Conservation (phyloP, 2,113 vertebrate genomes). For the Xyrauchen texanus region DNA sequence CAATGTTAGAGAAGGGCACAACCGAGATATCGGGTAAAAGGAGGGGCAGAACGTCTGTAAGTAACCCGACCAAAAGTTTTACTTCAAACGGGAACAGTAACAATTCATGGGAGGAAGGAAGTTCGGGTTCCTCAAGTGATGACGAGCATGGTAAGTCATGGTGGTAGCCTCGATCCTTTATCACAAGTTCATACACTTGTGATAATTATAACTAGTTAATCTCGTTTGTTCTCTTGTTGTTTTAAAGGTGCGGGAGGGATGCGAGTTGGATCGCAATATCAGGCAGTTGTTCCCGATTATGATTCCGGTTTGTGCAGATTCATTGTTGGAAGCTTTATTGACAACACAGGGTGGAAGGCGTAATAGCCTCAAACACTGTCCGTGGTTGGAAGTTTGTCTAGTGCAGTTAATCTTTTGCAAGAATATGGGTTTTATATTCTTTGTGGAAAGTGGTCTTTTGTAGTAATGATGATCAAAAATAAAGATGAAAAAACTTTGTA, state of each 20-base stretch:
- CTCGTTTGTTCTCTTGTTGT: neutral
- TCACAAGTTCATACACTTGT: conserved; percentile 54
- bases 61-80: conserved; percentile 81
- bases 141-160: conserved; percentile 87
- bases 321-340: neutral
- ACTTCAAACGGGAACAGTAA: conserved; percentile 83
- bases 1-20: conserved; percentile 86
- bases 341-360: conserved; percentile 35
- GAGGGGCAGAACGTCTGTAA: conserved; percentile 79
- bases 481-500: conserved; percentile 8
- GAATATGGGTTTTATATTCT: neutral
- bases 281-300: conserved; percentile 89
- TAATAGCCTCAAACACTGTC: conserved; percentile 57
- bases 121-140: conserved; percentile 90
- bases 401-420: neutral
- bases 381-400: conserved; percentile 48
- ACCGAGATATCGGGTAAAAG: conserved; percentile 84
- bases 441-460: neutral
- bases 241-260: conserved; percentile 85
- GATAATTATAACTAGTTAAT: neutral
- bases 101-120: conserved; percentile 90
- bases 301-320: conserved; percentile 81
- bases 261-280: conserved; percentile 88
- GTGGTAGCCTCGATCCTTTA: conserved; percentile 69
- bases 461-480: neutral